Conservation (phyloP, 2,888 invertebrate species). For the Schizaphis graminum region DNA sequence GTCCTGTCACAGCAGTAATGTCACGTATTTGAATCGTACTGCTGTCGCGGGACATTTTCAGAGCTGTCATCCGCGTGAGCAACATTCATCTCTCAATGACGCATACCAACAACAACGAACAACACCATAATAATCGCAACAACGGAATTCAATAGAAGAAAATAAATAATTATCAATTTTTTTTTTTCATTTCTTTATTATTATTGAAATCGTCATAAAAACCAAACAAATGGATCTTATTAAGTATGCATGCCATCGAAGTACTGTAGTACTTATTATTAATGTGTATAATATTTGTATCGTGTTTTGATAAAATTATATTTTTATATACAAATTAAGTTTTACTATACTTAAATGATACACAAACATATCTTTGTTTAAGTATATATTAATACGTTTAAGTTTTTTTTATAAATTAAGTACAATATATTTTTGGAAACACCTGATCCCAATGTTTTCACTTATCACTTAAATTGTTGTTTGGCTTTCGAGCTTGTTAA, state of each 20-base stretch:
- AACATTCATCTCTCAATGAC: background rate
- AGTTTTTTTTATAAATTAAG: background rate
- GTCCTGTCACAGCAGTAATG: conserved; percentile 98
- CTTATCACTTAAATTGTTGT: background rate
- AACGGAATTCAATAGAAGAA: background rate
- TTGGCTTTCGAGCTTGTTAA: background rate
- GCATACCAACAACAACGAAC: background rate
- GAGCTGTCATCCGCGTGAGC: conserved; percentile 56
- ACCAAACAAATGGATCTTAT: background rate
- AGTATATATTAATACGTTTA: background rate
- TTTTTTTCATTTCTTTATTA: background rate
- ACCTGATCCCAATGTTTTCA: background rate
- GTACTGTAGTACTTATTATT: background rate
- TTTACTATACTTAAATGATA: background rate
- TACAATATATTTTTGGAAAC: background rate
- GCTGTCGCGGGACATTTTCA: conserved; percentile 87
- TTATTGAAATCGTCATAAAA: background rate
- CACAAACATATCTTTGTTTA: background rate
- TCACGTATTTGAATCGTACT: conserved; percentile 79
- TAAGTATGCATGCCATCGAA: background rate
- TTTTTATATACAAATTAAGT: background rate
- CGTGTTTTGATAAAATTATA: background rate
- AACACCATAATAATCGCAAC: background rate
- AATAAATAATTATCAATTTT: background rate
- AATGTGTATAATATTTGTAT: background rate